Conservation (phyloP, 2,797 vertebrate species). For the Hydrophis major region DNA sequence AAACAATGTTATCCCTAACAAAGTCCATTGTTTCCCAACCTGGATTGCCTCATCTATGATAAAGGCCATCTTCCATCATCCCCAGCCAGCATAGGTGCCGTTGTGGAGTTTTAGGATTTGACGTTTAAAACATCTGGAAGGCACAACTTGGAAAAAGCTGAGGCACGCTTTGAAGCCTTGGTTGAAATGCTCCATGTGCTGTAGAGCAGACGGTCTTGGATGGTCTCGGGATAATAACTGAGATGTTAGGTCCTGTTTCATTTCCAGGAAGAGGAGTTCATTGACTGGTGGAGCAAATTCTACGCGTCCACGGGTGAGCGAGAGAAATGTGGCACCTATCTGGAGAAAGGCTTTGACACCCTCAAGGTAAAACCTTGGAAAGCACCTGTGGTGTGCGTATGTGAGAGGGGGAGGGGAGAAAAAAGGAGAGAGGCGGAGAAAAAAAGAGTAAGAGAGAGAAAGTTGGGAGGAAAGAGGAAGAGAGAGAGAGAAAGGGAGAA, state of each 20-base stretch:
- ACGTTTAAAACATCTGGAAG: not conserved
- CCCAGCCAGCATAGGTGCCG: not conserved
- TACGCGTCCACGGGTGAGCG: constrained; percentile 87
- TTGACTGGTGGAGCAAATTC: constrained; percentile 99
- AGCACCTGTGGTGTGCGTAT: not conserved
- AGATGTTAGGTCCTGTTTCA: not conserved
- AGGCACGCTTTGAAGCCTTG: not conserved
- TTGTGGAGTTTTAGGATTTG: not conserved
- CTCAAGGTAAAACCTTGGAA: constrained; percentile 76
- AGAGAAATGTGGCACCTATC: constrained; percentile 86
- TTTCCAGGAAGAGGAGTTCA: constrained; percentile 88
- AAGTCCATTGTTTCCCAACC: not conserved
- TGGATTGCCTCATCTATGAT: not conserved
- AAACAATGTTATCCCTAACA: too few species aligned
- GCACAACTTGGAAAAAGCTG: not conserved
- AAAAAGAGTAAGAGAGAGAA: too few species aligned
- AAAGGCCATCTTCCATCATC: not conserved
- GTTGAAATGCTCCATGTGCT: not conserved
- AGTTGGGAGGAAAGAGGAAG: too few species aligned
- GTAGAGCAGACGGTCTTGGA: not conserved
- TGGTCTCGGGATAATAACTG: not conserved
- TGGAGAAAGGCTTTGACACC: constrained; percentile 89
- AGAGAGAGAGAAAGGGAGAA: too few species aligned
- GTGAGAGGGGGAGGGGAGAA: too few species aligned
- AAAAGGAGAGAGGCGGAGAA: too few species aligned